Evolutionary conservation across 2,797 vertebrate genomes (phyloP), one percentile per base, ranked within the genome.

Genomic region (Manis javanica): DNA sequence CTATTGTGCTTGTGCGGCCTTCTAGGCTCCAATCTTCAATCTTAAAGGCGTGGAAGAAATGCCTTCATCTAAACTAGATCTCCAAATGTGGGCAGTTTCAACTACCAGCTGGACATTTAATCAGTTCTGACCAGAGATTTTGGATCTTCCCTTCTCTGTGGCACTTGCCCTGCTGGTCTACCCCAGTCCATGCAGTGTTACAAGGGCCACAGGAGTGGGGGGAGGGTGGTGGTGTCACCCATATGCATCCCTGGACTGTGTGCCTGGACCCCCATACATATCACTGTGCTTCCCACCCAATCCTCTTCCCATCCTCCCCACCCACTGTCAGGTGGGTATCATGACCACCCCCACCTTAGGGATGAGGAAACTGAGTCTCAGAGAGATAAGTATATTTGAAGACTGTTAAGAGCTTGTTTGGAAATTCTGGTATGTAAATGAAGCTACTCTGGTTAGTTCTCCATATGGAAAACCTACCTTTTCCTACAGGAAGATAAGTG

Each of bases 1-100:
- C 97, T 64, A 85, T 78, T 97, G 97, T 98, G 95, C 86, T 97
- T 24, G 4, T n/a, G 63, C 7, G 19, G 97, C 96, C 98, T 97
- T 98, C 82, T 11, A 64, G 42, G 93, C 86, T 87, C 96, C 72
- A 85, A 95, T 96, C 96, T 98, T 89, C 97, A 93, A n/a, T 95
- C 97, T 98, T 95, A 51, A 96, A 95, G 90, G 82, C 96, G 74
- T 3, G 74, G 94, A 91, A 81, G 86, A 95, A 93, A 97, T 2
- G 39, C 55, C 84, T 63, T 85, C 39, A 7, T 7, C 49, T 82
- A 75, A 71, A 82, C 37, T 0, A 46, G 64, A 91, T 61, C 88
- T 85, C 7, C 0, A 24, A 64, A 81, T 0, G 86, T 4, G 5
- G 42, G 2, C 0, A 2, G 86, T 9, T 14, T 61, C 84, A 82